A percentile compares a stretch with the other conserved stretches of the same genome.
Evolutionary conservation across 1,140 invertebrate genomes (phyloP).

Genomic region (Popillia japonica): DNA sequence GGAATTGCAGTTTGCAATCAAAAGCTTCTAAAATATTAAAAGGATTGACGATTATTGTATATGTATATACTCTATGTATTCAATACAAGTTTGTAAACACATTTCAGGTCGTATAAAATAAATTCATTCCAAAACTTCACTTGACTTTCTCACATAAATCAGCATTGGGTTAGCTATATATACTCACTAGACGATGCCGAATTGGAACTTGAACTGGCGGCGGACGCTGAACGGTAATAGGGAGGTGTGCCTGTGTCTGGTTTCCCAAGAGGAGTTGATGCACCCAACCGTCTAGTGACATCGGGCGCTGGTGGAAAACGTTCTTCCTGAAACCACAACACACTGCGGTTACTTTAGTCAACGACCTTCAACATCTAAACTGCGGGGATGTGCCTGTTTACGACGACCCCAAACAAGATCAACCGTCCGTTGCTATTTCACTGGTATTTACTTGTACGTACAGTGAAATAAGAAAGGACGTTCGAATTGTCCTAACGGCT

Average conservation of each 20-base stretch:
- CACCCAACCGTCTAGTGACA: constrained; percentile 57
- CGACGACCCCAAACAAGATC: constrained; percentile 23
- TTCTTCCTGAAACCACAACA: constrained; percentile 55
- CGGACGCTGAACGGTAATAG: constrained; percentile 56
- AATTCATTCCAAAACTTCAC: neutral
- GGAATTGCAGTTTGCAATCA: too few species aligned
- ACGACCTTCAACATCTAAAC: constrained; percentile 36
- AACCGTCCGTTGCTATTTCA: constrained; percentile 23
- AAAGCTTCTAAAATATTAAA: too few species aligned
- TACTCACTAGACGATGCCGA: constrained; percentile 57
- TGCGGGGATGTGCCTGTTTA: neutral
- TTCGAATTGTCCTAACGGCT: neutral
- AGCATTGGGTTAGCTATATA: neutral
- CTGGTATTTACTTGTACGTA: neutral
- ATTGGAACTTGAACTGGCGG: constrained; percentile 56
- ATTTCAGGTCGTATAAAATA: neutral
- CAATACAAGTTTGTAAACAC: neutral
- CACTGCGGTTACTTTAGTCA: constrained; percentile 38
- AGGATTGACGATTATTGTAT: too few species aligned
- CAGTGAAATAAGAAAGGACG: constrained; percentile 23
- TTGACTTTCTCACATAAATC: constrained; percentile 15
- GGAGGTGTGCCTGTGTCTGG: constrained; percentile 56
- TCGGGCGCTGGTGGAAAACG: constrained; percentile 58
- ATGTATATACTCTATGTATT: neutral
- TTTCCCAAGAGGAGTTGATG: constrained; percentile 52